Percentiles rank a stretch among this genome's conserved stretches.
Conservation (phyloP, 2,888 invertebrate genomes). For the Melangyna quadrimaculata region DNA sequence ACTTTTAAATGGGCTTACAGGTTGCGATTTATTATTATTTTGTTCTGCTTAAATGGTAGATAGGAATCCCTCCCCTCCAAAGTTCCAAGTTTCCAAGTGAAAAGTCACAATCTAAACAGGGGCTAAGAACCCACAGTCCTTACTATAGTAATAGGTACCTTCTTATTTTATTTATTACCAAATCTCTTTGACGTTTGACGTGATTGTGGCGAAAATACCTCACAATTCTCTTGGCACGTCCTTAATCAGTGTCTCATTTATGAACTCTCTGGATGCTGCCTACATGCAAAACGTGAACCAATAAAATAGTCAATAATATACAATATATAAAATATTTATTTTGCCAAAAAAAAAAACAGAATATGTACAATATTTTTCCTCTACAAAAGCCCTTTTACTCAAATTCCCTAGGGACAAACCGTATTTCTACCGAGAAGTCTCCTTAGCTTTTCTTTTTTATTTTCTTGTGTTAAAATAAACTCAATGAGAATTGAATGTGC, state of each 20-base stretch:
- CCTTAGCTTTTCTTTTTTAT: neutral
- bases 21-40: no score
- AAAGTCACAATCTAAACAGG: no score
- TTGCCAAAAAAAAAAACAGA: neutral
- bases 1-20: no score
- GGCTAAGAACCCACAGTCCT: no score
- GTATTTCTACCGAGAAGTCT: neutral
- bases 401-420: conserved; percentile 6
- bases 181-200: neutral
- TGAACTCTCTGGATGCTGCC: conserved; percentile 8
- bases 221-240: conserved; percentile 33
- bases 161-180: neutral
- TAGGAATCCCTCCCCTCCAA: no score
- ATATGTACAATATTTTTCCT: neutral
- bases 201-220: neutral
- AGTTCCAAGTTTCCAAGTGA: no score
- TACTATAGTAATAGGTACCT: no score
- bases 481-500: conserved; percentile 56
- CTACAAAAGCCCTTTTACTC: neutral
- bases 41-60: no score
- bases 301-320: conserved; percentile 56
- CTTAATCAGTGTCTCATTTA: conserved; percentile 62
- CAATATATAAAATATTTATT: conserved; percentile 28
- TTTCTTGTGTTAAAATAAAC: conserved; percentile 31
- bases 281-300: conserved; percentile 52